These are phyloP conservation scores for Sebastes steindachneri DNA, from an alignment of 2,797 vertebrate species.

Conservation along the genomic window DNA sequence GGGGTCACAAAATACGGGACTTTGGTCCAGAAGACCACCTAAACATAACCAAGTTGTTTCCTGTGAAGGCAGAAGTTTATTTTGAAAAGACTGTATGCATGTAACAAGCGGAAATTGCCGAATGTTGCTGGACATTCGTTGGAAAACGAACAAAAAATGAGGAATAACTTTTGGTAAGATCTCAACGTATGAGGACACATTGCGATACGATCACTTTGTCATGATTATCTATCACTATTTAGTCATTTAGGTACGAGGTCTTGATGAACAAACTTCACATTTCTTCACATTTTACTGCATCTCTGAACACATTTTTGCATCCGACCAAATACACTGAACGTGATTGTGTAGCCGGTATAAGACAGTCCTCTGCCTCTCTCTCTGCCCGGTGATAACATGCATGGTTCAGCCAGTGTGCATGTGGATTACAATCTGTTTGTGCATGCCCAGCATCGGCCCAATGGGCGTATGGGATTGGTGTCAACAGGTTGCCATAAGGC, in stretches of 20 bases:
- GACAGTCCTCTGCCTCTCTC: neutral
- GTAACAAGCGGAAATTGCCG: neutral
- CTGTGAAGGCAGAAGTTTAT: neutral
- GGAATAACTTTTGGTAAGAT: neutral
- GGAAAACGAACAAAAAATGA: neutral
- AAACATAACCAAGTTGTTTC: neutral
- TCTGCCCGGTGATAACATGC: neutral
- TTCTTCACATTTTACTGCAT: neutral
- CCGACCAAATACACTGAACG: neutral
- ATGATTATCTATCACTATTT: neutral
- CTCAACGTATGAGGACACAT: neutral
- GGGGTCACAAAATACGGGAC: too few relatives aligned
- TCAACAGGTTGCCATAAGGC: constrained; percentile 53
- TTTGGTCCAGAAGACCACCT: neutral
- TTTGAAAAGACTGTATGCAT: neutral
- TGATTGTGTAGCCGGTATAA: neutral
- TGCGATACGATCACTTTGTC: neutral
- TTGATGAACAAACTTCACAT: neutral
- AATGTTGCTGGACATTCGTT: neutral
- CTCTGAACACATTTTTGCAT: neutral
- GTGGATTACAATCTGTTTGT: constrained; percentile 40
- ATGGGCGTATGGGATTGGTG: constrained; percentile 39
- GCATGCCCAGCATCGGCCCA: constrained; percentile 7
- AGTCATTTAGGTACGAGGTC: neutral
- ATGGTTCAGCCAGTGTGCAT: constrained; percentile 7